Conservation (phyloP, 2,113 vertebrate genomes). For the Girardinichthys multiradiatus region DNA sequence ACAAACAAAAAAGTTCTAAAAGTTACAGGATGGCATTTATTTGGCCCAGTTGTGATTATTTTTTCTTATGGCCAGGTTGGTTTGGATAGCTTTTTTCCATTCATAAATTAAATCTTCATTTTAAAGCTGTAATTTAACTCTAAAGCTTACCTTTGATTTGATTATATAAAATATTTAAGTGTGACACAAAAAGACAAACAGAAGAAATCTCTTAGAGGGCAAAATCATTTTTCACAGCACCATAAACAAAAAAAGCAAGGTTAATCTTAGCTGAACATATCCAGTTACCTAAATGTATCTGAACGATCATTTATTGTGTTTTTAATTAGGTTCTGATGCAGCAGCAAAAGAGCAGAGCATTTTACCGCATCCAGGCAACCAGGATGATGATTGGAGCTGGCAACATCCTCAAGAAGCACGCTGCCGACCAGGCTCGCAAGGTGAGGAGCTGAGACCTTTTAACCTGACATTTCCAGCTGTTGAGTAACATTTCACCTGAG, state of each 20-base stretch:
- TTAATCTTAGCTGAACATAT: not conserved
- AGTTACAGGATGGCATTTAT: too few species aligned
- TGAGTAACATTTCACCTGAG: not conserved
- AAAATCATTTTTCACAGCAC: too few species aligned
- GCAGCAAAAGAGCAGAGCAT: constrained; percentile 77
- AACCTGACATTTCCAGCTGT: not conserved
- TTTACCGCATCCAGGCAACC: constrained; percentile 77
- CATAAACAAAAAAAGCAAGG: not conserved
- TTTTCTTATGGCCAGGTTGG: too few species aligned
- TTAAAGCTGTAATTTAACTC: too few species aligned
- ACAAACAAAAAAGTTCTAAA: too few species aligned
- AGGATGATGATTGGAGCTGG: constrained; percentile 79
- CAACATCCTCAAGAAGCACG: constrained; percentile 78
- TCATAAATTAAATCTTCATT: too few species aligned
- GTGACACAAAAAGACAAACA: too few species aligned
- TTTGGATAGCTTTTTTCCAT: too few species aligned
- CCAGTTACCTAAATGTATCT: not conserved
- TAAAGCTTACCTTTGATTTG: too few species aligned
- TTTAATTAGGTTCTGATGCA: constrained; percentile 71
- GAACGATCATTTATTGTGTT: not conserved
- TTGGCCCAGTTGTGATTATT: too few species aligned
- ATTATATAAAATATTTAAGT: too few species aligned
- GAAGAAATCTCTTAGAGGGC: not conserved
- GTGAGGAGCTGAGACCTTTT: constrained; percentile 14
- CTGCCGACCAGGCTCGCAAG: constrained; percentile 76